Evolutionary conservation across 2,113 vertebrate species (phyloP).

Genomic region (Gadus macrocephalus): DNA sequence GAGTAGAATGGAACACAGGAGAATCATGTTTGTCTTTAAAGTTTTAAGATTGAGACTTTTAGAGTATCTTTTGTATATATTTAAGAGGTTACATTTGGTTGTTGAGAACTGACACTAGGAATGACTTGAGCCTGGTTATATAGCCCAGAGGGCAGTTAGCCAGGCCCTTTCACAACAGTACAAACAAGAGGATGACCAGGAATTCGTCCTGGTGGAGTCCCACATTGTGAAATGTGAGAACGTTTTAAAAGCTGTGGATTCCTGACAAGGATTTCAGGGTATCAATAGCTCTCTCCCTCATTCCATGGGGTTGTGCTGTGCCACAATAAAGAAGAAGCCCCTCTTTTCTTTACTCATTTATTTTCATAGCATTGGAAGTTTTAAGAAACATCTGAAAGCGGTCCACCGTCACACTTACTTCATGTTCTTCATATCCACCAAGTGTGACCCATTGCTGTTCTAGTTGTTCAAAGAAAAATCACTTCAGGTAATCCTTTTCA

Average conservation of each 20-base stretch:
- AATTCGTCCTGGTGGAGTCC: slow-evolving; percentile 6
- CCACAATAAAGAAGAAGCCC: too few species aligned
- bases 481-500: too few species aligned
- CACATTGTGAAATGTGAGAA: slow-evolving; percentile 22
- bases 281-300: too few species aligned
- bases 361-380: not conserved
- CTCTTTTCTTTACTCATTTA: not conserved
- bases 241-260: slow-evolving; percentile 1
- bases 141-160: not conserved
- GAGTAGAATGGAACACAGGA: slow-evolving; percentile 6
- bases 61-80: too few species aligned
- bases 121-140: slow-evolving; percentile 9
- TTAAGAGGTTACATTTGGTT: not conserved
- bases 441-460: too few species aligned
- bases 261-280: not conserved
- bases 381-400: too few species aligned
- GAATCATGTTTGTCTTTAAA: slow-evolving; percentile 18
- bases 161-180: slow-evolving; percentile 19
- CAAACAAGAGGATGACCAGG: not conserved
- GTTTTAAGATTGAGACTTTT: not conserved
- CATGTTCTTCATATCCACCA: too few species aligned
- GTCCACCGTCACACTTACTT: too few species aligned
- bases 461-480: too few species aligned
- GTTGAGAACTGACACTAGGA: not conserved
- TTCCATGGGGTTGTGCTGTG: too few species aligned